These are phyloP conservation scores for Heliconius hewitsoni DNA, from an alignment of 1,140 invertebrate species.

Conservation along the genomic window DNA sequence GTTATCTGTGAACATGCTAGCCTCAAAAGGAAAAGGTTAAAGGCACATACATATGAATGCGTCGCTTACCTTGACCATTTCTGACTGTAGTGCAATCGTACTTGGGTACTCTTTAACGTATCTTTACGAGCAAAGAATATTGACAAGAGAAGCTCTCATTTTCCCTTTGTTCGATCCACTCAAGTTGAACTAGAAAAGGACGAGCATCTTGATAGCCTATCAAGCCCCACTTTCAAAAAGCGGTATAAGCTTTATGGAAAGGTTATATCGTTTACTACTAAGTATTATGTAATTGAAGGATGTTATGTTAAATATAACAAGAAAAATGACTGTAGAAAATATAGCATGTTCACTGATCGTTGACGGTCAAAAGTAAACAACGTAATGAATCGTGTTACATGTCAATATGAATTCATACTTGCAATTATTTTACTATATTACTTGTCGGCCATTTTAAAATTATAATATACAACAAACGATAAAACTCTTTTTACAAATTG, in stretches of 20 bases:
- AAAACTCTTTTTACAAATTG: neutral
- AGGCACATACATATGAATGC: constrained; percentile 18
- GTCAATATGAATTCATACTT: neutral
- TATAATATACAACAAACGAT: neutral
- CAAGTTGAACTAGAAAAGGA: constrained; percentile 29
- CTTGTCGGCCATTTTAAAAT: neutral
- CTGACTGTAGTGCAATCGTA: constrained; percentile 4
- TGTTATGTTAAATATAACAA: neutral
- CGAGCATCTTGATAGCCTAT: constrained; percentile 28
- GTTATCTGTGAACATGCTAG: neutral
- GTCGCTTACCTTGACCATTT: constrained; percentile 32
- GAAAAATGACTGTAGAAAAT: neutral
- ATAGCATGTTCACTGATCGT: constrained; percentile 16
- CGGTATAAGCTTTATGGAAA: constrained; percentile 19
- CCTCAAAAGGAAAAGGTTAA: constrained; percentile 32
- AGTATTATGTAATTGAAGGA: neutral
- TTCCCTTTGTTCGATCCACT: constrained; percentile 25
- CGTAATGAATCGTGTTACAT: constrained; percentile 14
- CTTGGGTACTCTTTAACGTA: constrained; percentile 11
- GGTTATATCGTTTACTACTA: neutral
- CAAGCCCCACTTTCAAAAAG: constrained; percentile 21
- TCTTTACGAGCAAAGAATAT: constrained; percentile 12
- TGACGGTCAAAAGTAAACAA: constrained; percentile 20
- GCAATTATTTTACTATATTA: neutral
- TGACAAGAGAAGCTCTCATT: neutral